These are phyloP conservation scores for Lampris incognitus DNA, from an alignment of 2,113 vertebrate species.

Conservation along the genomic window DNA sequence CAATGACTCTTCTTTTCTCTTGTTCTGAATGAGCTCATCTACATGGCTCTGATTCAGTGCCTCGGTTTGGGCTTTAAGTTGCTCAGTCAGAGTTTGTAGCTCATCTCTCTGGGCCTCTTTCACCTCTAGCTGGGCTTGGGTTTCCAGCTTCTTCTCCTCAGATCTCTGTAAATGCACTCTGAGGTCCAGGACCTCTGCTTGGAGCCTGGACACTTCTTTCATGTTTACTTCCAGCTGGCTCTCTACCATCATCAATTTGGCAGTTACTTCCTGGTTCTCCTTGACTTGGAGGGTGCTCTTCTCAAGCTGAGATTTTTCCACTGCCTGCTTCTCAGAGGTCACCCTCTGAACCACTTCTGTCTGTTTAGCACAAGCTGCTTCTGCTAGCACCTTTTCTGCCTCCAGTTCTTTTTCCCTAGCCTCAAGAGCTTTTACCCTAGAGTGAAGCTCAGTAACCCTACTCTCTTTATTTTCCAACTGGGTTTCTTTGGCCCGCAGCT, in stretches of 20 bases:
- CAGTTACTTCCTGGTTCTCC: slow-evolving; percentile 71
- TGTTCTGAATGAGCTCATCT: slow-evolving; percentile 84
- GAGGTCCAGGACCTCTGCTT: slow-evolving; percentile 80
- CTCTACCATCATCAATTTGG: slow-evolving; percentile 79
- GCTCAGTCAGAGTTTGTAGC: slow-evolving; percentile 84
- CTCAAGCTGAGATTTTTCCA: slow-evolving; percentile 78
- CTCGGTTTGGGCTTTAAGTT: slow-evolving; percentile 87
- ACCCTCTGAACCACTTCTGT: slow-evolving; percentile 70
- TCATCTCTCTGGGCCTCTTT: slow-evolving; percentile 79
- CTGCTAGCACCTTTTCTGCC: slow-evolving; percentile 72
- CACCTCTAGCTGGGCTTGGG: slow-evolving; percentile 82
- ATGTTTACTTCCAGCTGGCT: slow-evolving; percentile 82
- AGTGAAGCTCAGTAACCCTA: slow-evolving; percentile 76
- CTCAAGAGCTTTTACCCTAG: slow-evolving; percentile 65
- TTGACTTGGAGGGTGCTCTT: slow-evolving; percentile 62
- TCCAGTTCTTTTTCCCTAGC: slow-evolving; percentile 76
- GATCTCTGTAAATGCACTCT: slow-evolving; percentile 80
- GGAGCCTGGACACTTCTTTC: slow-evolving; percentile 84
- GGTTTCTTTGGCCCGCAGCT: slow-evolving; percentile 78
- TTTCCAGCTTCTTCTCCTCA: slow-evolving; percentile 79
- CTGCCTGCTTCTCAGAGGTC: slow-evolving; percentile 71
- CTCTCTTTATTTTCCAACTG: slow-evolving; percentile 77
- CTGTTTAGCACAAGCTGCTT: slow-evolving; percentile 73
- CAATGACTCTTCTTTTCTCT: slow-evolving; percentile 78
- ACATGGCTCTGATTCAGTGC: slow-evolving; percentile 86